Base-by-base conservation (phyloP, 2,797 vertebrate genomes). In the Ptychadena robeensis region DNA sequence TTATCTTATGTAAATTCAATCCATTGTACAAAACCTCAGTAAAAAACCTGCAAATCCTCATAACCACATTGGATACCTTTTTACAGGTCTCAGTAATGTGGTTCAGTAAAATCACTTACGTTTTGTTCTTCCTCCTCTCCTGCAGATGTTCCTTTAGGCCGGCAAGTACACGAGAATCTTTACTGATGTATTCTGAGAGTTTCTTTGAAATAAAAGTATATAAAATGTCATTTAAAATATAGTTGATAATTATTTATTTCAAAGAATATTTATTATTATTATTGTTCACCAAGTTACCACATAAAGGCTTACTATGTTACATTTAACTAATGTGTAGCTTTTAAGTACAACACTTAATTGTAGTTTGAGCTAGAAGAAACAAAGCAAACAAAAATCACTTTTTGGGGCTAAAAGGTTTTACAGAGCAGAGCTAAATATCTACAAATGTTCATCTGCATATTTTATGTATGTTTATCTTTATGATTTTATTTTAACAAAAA, bases 101-200 rank as follows among this genome's bases (percentile, higher is more conserved):
- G 31, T 5, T 32, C 32, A 25, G 32, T 48, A 18, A 22, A 57
- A 28, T 30, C 32, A 7, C 65, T 67, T 73, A 80, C 67, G 34
- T 76, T 67, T 18, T 75, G 22, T 34, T 81, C 34, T 73, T 86
- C 59, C 79, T 92, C 35, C 94, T 88, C 4, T 98, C 96, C 2
- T 93, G 94, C 1, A 94, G 90, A 79, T 96, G 96, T 57, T 98
- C 97, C 86, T 89, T 95, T 15, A 94, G 88, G 86, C 96, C 80
- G 76, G 86, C 89, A 11, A 88, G 92, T 31, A 98, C 90, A n/a
- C 93, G 94, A 0, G 89, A 78, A 72, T 99, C 96, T 27, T 48
- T 87, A 74, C 92, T 92, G 48, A 95, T 94, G 86, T 94, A 93
- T 57, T 95, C 95, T 0, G 94, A 95, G 67, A 98, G 88, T 82